Evolutionary conservation across 2,888 invertebrate species (phyloP), one percentile per base, ranked within the genome.

Genomic region (Mayetiola destructor): DNA sequence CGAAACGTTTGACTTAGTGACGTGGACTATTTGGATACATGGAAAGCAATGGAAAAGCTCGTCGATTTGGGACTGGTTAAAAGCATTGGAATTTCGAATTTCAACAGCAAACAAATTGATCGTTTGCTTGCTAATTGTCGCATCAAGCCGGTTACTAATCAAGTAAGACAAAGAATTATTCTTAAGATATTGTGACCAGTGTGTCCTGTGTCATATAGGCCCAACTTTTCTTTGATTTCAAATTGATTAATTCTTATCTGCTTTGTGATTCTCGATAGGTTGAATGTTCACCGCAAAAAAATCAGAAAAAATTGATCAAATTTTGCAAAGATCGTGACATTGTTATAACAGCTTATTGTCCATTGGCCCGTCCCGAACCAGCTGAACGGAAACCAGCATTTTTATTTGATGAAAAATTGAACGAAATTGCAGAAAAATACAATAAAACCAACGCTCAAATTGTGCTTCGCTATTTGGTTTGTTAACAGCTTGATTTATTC

Each of bases 71-170:
- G 89, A 0, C 74, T 88, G 5, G 78, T 80, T 0, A 82, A 78
- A 64, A 84, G 85, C 64, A 85, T 94, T 66, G 93, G 93, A 0
- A 67, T 93, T 2, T 89, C 89, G 40, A 94, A 94, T 72, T 93
- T 92, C 68, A 93, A 88, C 68, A 81, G 77, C 62, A 73, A 77
- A 55, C 93, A 93, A 70, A 70, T 89, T 3, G 77, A 83, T 48
- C 75, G 85, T 55, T 65, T 93, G 12, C 66, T 90, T 35, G 75
- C 76, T 1, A 76, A 71, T 10, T 80, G 82, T 16, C 76, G 72
- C 59, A 77, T 86, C 57, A 80, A 80, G 64, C 87, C 87, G 1
- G 82, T 77, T 0, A 77, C 75, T 2, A 77, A 80, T 60, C 85
- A 86, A 59, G 70, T 64, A 57, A 56, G 37, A 39, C 53, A 30